These are phyloP conservation scores for Xylota segnis DNA, from an alignment of 2,888 invertebrate genomes.

Conservation along the genomic window DNA sequence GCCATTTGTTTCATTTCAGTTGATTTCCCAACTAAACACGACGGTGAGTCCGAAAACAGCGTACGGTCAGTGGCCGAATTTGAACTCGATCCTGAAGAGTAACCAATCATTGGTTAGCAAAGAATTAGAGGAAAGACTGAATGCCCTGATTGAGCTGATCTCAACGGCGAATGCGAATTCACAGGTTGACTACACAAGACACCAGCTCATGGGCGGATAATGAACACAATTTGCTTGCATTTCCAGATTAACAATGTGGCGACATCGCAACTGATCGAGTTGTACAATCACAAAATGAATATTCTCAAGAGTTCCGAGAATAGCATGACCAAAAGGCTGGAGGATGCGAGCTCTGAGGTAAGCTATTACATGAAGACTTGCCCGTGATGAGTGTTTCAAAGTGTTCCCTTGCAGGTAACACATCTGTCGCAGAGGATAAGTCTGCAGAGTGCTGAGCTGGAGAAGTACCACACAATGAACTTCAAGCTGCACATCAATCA, in stretches of 20 bases:
- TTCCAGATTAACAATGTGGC: conserved; percentile 80
- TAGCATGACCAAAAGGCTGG: conserved; percentile 80
- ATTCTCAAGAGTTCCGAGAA: conserved; percentile 80
- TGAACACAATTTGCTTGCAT: not conserved
- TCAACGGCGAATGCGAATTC: conserved; percentile 80
- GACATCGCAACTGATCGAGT: conserved; percentile 83
- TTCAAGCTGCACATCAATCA: conserved; percentile 83
- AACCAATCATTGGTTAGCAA: conserved; percentile 82
- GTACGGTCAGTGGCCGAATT: conserved; percentile 81
- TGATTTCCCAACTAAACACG: conserved; percentile 78
- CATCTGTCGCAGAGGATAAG: conserved; percentile 81
- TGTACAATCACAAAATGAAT: conserved; percentile 83
- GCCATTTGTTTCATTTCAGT: conserved; percentile 73
- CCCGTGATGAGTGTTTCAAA: not conserved
- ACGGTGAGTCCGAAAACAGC: conserved; percentile 56
- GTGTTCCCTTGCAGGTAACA: conserved; percentile 78
- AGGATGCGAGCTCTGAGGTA: conserved; percentile 81
- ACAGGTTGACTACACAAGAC: conserved; percentile 71
- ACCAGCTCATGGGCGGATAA: not conserved
- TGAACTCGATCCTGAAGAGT: conserved; percentile 81
- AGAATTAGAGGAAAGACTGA: conserved; percentile 81
- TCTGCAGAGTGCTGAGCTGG: conserved; percentile 82
- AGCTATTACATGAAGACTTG: not conserved
- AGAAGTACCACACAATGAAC: conserved; percentile 82
- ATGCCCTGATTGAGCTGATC: conserved; percentile 80